These are phyloP conservation scores for Melanotaenia nigrans DNA, from an alignment of 2,797 vertebrate genomes.

Conservation along the genomic window DNA sequence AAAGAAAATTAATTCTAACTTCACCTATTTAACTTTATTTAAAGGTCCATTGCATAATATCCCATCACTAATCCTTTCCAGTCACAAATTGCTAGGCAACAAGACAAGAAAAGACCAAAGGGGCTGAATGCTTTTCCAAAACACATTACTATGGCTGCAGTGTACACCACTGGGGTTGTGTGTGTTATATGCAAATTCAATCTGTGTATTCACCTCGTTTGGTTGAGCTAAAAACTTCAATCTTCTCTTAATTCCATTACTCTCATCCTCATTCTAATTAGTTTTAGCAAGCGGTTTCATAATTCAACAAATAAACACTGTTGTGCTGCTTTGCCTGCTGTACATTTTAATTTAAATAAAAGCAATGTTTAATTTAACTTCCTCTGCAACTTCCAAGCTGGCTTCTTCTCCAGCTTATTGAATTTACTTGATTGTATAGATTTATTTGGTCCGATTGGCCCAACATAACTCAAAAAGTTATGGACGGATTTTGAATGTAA, in stretches of 20 bases:
- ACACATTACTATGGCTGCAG: background rate
- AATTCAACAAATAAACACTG: slow-evolving; percentile 30
- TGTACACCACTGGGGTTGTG: background rate
- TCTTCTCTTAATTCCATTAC: background rate
- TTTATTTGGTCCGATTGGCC: background rate
- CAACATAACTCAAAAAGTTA: too few relatives aligned
- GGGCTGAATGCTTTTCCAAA: background rate
- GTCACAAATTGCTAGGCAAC: background rate
- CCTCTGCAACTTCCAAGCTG: background rate
- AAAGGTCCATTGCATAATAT: background rate
- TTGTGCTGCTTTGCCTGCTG: background rate
- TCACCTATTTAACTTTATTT: background rate
- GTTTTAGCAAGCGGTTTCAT: slow-evolving; percentile 19
- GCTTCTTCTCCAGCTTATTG: slow-evolving; percentile 10
- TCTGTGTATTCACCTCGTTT: slow-evolving; percentile 4
- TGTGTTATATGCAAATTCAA: slow-evolving; percentile 11
- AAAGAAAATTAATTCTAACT: too few relatives aligned
- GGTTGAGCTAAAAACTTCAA: background rate
- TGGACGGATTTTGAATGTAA: too few relatives aligned
- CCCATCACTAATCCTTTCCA: background rate
- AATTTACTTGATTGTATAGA: slow-evolving; percentile 11
- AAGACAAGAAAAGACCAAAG: background rate
- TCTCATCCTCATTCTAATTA: background rate
- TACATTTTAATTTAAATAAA: slow-evolving; percentile 28
- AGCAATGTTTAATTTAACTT: slow-evolving; percentile 17